Base-by-base conservation (phyloP, 2,797 vertebrate species). In the Miichthys miiuy region DNA sequence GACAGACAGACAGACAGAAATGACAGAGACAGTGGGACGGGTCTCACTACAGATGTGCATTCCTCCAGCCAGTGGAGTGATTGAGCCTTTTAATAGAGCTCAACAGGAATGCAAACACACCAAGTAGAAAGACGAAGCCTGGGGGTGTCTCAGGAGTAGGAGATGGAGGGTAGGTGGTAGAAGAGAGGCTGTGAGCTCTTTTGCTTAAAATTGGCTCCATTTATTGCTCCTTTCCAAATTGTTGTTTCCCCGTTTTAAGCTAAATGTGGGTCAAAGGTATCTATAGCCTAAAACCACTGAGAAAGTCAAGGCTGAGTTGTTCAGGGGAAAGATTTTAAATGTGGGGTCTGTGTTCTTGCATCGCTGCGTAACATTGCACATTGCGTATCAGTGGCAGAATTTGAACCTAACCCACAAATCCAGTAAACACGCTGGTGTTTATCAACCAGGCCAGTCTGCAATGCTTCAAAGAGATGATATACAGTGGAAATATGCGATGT, bases 21-120 rank as follows among this genome's bases (percentile, higher is more conserved):
- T 61, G 20, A 30, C 4, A 34, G 51, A 75, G 75, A 81, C 54
- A 68, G 74, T 54, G 79, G 81, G 82, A 86, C 2, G 18, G 74
- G 68, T 78, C 74, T 68, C 38, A 13, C 70, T 93, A 86, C 90
- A 93, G 91, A 93, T 92, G 91, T 91, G 90, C 92, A 91, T 93
- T 93, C 92, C 92, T 91, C 25, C 78, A 82, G 63, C 75, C 82
- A 81, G 83, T 68, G 77, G 74, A 83, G 87, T 78, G 90, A 89
- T 90, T n/a, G 30, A 77, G 75, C 75, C 83, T 92, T 92, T 88
- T 92, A 93, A 93, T 93, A 92, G 90, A 89, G 85, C 81, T 83
- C 17, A 64, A 57, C 81, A 88, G 88, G 92, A 94, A 94, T 94
- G 92, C 90, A 93, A 91, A 92, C 90, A 92, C 73, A 72, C 68